phyloP scores from a whole-genome alignment of 2,888 invertebrate species.

The Limnephilus auricula region DNA sequence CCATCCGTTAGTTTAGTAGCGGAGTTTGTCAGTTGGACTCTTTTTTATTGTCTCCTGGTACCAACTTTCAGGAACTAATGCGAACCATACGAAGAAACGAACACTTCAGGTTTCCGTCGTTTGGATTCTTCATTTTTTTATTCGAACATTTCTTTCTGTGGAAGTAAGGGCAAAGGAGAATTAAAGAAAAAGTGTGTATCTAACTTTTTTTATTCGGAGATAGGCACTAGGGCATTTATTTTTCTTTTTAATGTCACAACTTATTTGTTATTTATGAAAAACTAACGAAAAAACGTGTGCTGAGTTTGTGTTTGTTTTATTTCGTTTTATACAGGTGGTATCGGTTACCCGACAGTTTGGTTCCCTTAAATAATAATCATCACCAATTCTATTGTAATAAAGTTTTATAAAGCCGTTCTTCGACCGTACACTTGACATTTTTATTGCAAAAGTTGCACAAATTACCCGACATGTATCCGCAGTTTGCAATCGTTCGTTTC shows the following conservation, averaged over 20 bases:
- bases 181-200: not conserved
- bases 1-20: slow-evolving; percentile 27
- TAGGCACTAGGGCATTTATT: not conserved
- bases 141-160: not conserved
- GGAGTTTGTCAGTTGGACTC: slow-evolving; percentile 18
- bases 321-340: not conserved
- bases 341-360: too few species aligned
- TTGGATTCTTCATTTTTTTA: not conserved
- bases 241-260: not conserved
- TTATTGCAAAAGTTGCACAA: not conserved
- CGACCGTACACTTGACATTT: not conserved
- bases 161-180: not conserved
- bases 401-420: not conserved
- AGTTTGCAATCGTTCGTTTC: not conserved
- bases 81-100: not conserved
- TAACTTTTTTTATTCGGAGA: not conserved
- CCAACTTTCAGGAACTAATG: slow-evolving; percentile 9
- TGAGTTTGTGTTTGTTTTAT: not conserved
- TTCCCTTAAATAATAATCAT: too few species aligned
- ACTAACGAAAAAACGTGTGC: not conserved
- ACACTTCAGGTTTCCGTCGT: not conserved
- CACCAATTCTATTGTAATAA: too few species aligned
- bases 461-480: not conserved
- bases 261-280: not conserved
- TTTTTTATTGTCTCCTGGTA: slow-evolving; percentile 23